Base-by-base conservation (phyloP, 2,113 vertebrate species). In the Furnarius figulus region DNA sequence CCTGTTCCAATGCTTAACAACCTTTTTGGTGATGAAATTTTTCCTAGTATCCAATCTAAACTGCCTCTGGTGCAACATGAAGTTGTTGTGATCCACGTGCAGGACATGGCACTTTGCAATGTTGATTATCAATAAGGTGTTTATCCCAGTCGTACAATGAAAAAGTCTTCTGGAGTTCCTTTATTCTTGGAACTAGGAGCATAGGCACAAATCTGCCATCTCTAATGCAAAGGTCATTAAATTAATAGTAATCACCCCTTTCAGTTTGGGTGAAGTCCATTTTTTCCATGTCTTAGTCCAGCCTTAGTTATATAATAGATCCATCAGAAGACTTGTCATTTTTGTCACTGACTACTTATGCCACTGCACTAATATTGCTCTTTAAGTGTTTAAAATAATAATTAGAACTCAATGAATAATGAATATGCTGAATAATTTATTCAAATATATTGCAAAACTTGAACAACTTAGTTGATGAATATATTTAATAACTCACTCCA, bases 401-500 rank as follows among this genome's bases (percentile, higher is more conserved):
- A 96, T 95, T 96, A 92, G 73, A 90, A 65, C 47, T 66, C 61
- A 59, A 72, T 90, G 18, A 94, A 96, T 94, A 94, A 97, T 96
- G 35, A 96, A 94, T 74, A 90, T 62, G 14, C 6, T 78, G 17
- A 93, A 89, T 91, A 86, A 93, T 94, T 85, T 96, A 94, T 95
- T 93, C 49, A 90, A 52, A 95, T 85, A 55, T 58, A 94, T 90
- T 83, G 27, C 31, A 83, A 91, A 95, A 97, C 35, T 84, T 92
- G 53, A 96, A 39, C 56, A 93, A 96, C 28, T 82, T 87, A 59
- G 33, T 87, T 96, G 94, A 96, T 96, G 1, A 79, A 97, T 96
- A 79, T 77, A 95, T 92, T 97, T 94, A 97, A 97, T 96, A 96
- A 94, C 81, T 93, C 77, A 49, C n/a, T 76, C 68, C 85, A 50